Evolutionary conservation across 2,797 vertebrate genomes (phyloP).

Genomic region (Chelmon rostratus): DNA sequence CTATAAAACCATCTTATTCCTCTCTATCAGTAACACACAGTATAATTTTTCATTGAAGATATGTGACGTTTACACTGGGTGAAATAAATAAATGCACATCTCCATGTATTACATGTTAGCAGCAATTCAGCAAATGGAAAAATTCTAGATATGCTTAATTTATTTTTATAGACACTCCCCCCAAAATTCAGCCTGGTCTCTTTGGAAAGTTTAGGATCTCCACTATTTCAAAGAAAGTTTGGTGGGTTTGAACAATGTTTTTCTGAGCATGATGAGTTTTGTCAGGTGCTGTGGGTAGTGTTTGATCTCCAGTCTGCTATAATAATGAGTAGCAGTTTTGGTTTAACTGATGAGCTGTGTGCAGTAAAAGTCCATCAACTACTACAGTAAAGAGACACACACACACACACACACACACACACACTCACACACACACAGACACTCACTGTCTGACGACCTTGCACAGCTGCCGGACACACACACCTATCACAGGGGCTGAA

Average conservation of each 20-base stretch:
- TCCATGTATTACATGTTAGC: not conserved
- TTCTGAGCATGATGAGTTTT: not conserved
- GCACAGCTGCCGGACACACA: constrained; percentile 74
- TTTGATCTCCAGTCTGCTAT: not conserved
- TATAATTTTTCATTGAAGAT: not conserved
- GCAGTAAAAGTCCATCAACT: constrained; percentile 11
- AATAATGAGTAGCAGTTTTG: not conserved
- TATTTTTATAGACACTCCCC: not conserved
- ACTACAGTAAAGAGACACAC: constrained; percentile 2
- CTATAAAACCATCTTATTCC: not conserved
- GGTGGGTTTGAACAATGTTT: constrained; percentile 7
- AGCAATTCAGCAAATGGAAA: not conserved
- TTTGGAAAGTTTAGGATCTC: not conserved
- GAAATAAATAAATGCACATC: not conserved
- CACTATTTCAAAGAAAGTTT: not conserved
- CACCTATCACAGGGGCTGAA: constrained; percentile 39
- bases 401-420: constrained; percentile 15
- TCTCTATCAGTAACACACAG: not conserved
- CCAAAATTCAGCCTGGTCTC: not conserved
- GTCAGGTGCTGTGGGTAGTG: not conserved
- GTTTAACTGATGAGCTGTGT: constrained; percentile 7
- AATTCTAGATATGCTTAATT: not conserved
- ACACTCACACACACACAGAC: constrained; percentile 29
- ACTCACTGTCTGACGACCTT: constrained; percentile 14
- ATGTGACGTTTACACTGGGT: not conserved